Conservation (phyloP, 2,113 vertebrate species). For the Pristiophorus japonicus region DNA sequence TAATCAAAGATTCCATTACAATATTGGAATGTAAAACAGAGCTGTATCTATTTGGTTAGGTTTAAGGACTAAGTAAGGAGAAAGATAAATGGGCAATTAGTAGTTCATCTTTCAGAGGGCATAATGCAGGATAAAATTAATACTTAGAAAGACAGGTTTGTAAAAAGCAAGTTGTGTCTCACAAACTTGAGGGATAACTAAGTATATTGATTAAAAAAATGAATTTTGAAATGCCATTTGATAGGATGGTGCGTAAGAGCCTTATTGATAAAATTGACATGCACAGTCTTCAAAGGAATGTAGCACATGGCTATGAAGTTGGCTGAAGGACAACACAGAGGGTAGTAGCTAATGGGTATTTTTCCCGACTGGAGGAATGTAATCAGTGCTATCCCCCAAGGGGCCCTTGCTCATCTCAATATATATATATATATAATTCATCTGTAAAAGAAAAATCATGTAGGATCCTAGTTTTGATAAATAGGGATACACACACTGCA, state of each 20-base stretch:
- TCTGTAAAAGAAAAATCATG: neutral
- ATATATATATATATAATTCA: neutral
- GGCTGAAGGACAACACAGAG: neutral
- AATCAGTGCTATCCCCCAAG: neutral
- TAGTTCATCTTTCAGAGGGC: neutral
- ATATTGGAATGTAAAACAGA: neutral
- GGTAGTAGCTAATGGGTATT: neutral
- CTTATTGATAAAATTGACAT: neutral
- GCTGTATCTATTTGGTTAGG: neutral
- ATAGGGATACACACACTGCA: too few relatives aligned
- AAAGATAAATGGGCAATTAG: neutral
- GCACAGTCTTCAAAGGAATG: neutral
- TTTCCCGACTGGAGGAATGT: neutral
- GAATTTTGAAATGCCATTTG: neutral
- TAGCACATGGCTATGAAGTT: neutral
- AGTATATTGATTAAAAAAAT: neutral
- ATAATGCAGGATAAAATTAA: neutral
- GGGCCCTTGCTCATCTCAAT: neutral
- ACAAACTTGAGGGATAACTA: neutral
- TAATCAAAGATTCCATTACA: neutral
- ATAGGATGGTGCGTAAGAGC: neutral
- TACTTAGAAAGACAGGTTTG: neutral
- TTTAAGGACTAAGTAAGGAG: neutral
- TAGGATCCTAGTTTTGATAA: too few relatives aligned
- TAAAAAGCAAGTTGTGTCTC: neutral